phyloP scores from a whole-genome alignment of 2,113 vertebrate genomes.

The Sylvilagus bachmani region DNA sequence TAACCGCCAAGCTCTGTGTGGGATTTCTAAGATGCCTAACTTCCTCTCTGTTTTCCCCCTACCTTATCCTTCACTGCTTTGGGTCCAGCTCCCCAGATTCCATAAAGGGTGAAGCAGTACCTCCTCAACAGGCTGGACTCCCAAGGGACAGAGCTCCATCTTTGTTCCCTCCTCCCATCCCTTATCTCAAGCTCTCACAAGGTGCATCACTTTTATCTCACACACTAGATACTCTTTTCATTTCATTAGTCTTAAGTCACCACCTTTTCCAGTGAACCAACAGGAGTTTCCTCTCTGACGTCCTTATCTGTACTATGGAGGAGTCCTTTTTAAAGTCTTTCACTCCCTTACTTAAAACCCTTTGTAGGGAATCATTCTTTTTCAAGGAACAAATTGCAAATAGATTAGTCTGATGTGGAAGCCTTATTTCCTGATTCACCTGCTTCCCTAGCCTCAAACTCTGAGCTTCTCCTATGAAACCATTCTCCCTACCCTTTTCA shows the following conservation, averaged over 20 bases:
- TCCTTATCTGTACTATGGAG: neutral
- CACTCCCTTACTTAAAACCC: neutral
- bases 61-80: too few relatives aligned
- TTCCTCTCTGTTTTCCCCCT: neutral
- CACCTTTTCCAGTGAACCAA: neutral
- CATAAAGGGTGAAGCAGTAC: neutral
- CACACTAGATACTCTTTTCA: too few relatives aligned
- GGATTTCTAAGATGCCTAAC: neutral
- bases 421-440: neutral
- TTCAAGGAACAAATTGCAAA: neutral
- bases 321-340: neutral
- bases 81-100: too few relatives aligned
- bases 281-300: neutral
- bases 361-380: neutral
- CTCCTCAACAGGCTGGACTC: neutral
- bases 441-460: neutral
- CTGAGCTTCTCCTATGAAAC: neutral
- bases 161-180: neutral
- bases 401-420: neutral
- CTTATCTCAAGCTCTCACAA: neutral
- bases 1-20: neutral
- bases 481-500: neutral
- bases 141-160: too few relatives aligned
- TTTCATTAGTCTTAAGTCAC: neutral
- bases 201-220: neutral